Base-by-base conservation (phyloP, 1,140 invertebrate species). In the Dendrolimus kikuchii region DNA sequence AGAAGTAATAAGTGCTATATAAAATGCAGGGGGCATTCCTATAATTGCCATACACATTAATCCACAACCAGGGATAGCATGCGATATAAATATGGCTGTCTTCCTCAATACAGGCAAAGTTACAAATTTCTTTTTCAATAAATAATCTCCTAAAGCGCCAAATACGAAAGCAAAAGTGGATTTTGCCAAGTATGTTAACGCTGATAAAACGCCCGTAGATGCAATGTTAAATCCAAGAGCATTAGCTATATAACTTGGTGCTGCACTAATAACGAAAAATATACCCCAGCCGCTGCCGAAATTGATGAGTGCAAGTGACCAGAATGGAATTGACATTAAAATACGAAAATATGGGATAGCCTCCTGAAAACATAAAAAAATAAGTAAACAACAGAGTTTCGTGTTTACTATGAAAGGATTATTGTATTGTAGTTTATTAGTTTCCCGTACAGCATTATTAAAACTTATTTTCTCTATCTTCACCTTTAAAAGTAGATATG, bases 191-290 rank as follows among this genome's bases (percentile, higher is more conserved):
- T 55, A 55, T 43, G 42, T 55, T 42, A 49, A 23, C 6, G 47
- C 53, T 23, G 53, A 55, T 44, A 55, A 10, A 7, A 49, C 37
- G 4, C 53, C 53, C 6, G 47, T 55, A 9, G 53, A 55, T 38
- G 53, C 36, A 36, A 55, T 55, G 7, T 42, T 43, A 38, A 45
- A 55, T 23, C 47, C 47, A n/a, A 55, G 41, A 10, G 53, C 45
- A 37, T 55, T 55, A 23, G 53, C 53, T n/a, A 55, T 43, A 38
- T 55, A 55, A 23, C 36, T 55, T 7, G 53, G 53, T 23, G 48
- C 53, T 7, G 53, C 53, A 5, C 47, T 49, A 5, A 55, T 55
- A 7, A 55, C 47, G 40, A 55, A 55, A 38, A 38, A 55, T 38
- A 49, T 45, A 4, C 46, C 53, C 53, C 53, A 55, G n/a, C 47